Evolutionary conservation across 1,140 invertebrate species (phyloP), one percentile per base, ranked within the genome.

Genomic region (Diachasmimorpha longicaudata): DNA sequence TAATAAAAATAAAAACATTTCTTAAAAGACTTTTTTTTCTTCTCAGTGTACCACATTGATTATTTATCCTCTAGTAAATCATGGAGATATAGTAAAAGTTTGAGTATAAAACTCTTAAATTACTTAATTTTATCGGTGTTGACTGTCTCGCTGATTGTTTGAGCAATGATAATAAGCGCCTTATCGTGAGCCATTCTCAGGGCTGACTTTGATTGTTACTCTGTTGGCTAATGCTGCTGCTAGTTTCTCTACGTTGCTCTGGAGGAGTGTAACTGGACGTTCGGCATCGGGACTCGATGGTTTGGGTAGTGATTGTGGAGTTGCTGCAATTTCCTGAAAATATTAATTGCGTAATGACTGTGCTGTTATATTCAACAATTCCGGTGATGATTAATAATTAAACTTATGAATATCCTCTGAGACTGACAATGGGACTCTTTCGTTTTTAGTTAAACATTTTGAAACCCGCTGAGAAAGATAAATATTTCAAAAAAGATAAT

Each of bases 191-290:
- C 70, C 84, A 77, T 83, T 82, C 68, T 89, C 87, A 16, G 87
- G 85, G 75, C 84, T 89, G 55, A 89, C 83, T 80, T 83, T 87
- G 66, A 89, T 89, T 75, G 87, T 89, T 46, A 89, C 86, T 80
- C 87, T 88, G 76, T 89, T 88, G 73, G 78, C 83, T 58, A 89
- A 72, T 71, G 78, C 82, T 19, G 83, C 82, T 19, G 87, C 83
- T 44, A 89, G 74, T 74, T 88, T 89, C 36, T 89, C 88, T 8
- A 88, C 78, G 72, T 82, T 87, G 36, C 79, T 82, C 16, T 85
- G 86, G 0, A 74, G 14, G 42, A 79, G 55, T 44, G 82, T 79
- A 8, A 77, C 78, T 1, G 79, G 78, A 76, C 71, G 72, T 58
- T 76, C 79, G 79, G 76, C 70, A 77, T 71, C 84, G 78, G 44